Base-by-base conservation (phyloP, 2,797 vertebrate genomes). In the Leptatherina wallacei region DNA sequence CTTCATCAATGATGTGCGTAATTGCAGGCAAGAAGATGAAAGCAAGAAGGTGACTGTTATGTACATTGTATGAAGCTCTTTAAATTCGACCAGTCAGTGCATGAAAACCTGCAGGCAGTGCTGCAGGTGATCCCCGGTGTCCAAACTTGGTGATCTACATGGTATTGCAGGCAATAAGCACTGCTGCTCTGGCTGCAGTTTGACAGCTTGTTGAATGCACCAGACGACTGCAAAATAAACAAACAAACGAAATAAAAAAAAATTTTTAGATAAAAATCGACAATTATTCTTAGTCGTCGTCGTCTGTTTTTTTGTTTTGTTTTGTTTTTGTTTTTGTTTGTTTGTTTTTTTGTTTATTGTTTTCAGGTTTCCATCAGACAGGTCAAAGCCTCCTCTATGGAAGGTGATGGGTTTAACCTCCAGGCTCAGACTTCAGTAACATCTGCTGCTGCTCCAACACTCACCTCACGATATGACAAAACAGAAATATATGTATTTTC, bases 291-390 rank as follows among this genome's bases (percentile, higher is more conserved):
- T 32, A 32, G 32, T 32, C 32, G 32, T 32, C 32, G 32, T 6
- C 32, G 32, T 3, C 32, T 33, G 32, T 33, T 33, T 33, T 33
- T 33, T 33, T 33, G 32, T 33, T 33, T 33, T 33, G 4, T 33
- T 33, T 9, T 36, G 1, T 36, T 9, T 36, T 36, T 9, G 9
- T 36, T 8, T 36, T 9, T 36, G 8, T 36, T 5, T 44, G 18
- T 44, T 44, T 44, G n/a, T 1, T 20, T 44, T 20, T 18, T 2
- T 18, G 14, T n/a, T 51, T 22, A 1, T 51, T n/a, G 6, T 22
- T 51, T 11, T 9, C 20, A 51, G 47, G 38, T 78, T 75, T 75
- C 91, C 92, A 88, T 80, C 84, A 93, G 92, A 94, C 88, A 38
- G 36, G 12, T 13, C 36, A 38, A 13, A 13, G 36, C 84, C 56